phyloP scores from a whole-genome alignment of 2,797 vertebrate species.

The Amniataba percoides region DNA sequence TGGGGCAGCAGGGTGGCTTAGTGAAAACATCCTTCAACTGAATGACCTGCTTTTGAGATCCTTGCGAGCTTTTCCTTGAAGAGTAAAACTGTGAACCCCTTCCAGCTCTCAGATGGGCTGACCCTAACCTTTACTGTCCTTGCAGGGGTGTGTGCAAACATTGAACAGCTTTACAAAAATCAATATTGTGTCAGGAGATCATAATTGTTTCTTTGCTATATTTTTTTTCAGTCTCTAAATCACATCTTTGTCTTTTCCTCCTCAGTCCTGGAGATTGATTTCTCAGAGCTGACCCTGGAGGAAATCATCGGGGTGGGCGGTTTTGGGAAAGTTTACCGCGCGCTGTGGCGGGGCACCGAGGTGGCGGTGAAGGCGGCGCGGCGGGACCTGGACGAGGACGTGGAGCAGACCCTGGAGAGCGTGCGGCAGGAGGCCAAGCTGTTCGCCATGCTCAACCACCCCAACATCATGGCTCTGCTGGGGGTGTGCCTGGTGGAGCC shows the following conservation, averaged over 20 bases:
- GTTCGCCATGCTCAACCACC: slow-evolving; percentile 95
- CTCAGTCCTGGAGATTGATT: slow-evolving; percentile 93
- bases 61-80: slow-evolving; percentile 3
- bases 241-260: not conserved
- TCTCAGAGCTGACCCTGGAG: slow-evolving; percentile 93
- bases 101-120: slow-evolving; percentile 1
- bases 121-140: slow-evolving; percentile 19
- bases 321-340: slow-evolving; percentile 97
- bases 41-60: slow-evolving; percentile 55
- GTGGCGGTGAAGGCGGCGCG: slow-evolving; percentile 97
- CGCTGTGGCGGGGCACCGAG: slow-evolving; percentile 91
- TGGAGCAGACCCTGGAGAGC: slow-evolving; percentile 94
- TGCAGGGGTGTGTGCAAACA: not conserved
- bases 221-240: not conserved
- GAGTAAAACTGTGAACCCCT: not conserved
- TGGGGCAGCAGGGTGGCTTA: slow-evolving; percentile 61
- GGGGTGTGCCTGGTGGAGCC: slow-evolving; percentile 95
- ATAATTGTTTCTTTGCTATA: not conserved
- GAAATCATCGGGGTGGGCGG: slow-evolving; percentile 98
- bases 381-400: slow-evolving; percentile 95
- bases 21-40: slow-evolving; percentile 45
- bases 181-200: not conserved
- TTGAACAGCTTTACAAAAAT: not conserved
- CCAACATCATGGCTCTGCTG: slow-evolving; percentile 95
- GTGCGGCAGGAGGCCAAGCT: slow-evolving; percentile 97